These are phyloP conservation scores for Solenopsis fugax DNA, from an alignment of 1,140 invertebrate genomes.

Conservation along the genomic window DNA sequence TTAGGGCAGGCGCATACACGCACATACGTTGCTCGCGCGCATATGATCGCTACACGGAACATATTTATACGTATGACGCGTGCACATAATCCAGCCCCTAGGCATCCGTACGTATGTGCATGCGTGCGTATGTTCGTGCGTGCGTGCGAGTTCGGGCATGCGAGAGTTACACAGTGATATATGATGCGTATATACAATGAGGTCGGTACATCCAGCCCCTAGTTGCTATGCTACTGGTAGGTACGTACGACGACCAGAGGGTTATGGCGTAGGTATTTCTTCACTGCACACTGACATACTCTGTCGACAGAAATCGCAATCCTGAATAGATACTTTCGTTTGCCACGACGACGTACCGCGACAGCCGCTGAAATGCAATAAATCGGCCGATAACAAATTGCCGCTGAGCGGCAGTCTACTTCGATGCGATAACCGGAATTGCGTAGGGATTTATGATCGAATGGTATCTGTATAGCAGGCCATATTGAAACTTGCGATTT, in stretches of 20 bases:
- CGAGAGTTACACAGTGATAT: constrained; percentile 59
- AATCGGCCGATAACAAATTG: constrained; percentile 62
- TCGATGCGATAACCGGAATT: constrained; percentile 49
- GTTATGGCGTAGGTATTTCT: constrained; percentile 51
- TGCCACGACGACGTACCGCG: constrained; percentile 25
- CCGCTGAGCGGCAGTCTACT: constrained; percentile 44
- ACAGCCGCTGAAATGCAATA: constrained; percentile 60
- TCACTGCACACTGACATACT: constrained; percentile 40
- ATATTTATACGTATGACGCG: constrained; percentile 67
- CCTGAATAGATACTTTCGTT: constrained; percentile 56
- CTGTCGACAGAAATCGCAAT: constrained; percentile 53
- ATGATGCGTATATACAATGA: constrained; percentile 52
- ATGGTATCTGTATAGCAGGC: neutral
- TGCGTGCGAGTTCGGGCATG: constrained; percentile 70
- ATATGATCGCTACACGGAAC: constrained; percentile 29
- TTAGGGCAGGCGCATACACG: constrained; percentile 65
- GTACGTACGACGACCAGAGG: constrained; percentile 20
- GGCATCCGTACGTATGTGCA: constrained; percentile 13
- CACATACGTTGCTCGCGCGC: constrained; percentile 37
- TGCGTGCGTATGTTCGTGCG: constrained; percentile 43
- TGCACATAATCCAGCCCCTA: constrained; percentile 65
- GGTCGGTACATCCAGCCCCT: constrained; percentile 45
- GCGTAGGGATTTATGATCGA: constrained; percentile 48
- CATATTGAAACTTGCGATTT: constrained; percentile 2
- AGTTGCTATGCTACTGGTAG: constrained; percentile 63